These are phyloP conservation scores for Aporophyla nigra DNA, from an alignment of 2,888 invertebrate genomes.

Conservation along the genomic window DNA sequence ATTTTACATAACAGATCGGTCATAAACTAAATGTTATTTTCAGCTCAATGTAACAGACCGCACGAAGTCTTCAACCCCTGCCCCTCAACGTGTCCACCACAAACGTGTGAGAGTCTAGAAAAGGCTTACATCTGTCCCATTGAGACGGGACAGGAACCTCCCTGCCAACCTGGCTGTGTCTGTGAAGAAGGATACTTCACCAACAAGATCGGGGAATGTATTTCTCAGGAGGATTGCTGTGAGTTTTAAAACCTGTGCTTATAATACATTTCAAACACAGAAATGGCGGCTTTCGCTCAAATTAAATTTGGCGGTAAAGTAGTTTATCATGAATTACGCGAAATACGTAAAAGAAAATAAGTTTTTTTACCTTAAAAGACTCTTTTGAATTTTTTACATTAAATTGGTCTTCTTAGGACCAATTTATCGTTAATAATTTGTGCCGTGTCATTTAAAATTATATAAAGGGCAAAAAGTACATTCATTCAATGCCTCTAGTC, in stretches of 20 bases:
- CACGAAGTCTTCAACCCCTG: constrained; percentile 64
- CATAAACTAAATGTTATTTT: neutral
- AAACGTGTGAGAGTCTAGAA: constrained; percentile 65
- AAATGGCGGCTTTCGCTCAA: neutral
- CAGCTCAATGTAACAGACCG: constrained; percentile 34
- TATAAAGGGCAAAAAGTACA: too few species aligned
- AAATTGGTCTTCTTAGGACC: too few species aligned
- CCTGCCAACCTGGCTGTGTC: constrained; percentile 46
- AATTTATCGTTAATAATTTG: too few species aligned
- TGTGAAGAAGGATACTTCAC: constrained; percentile 45
- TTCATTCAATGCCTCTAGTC: too few species aligned
- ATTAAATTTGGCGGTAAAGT: too few species aligned
- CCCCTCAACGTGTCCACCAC: constrained; percentile 66
- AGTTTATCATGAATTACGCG: too few species aligned
- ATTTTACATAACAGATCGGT: too few species aligned
- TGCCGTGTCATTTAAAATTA: too few species aligned
- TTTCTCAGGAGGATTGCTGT: constrained; percentile 42
- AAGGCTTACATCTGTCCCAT: constrained; percentile 50
- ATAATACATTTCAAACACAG: neutral
- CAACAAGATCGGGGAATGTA: constrained; percentile 44
- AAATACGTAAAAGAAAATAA: too few species aligned
- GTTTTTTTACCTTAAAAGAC: too few species aligned
- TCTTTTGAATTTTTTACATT: too few species aligned
- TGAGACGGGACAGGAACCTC: neutral
- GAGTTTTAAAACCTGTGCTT: constrained; percentile 15